These are phyloP conservation scores for Ophion obscuratus DNA, from an alignment of 2,888 invertebrate genomes.

Conservation along the genomic window DNA sequence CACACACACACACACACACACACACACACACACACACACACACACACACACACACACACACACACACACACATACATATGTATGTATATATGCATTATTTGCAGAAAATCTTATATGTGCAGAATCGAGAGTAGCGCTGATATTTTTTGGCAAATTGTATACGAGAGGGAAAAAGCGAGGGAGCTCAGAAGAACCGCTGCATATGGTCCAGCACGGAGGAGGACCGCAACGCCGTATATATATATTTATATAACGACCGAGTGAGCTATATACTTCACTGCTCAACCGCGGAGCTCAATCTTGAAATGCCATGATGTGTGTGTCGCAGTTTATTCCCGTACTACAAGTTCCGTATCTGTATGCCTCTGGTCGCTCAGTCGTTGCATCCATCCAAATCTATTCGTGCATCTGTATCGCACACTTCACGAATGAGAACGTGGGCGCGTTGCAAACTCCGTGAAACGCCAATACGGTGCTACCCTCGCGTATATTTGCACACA, in stretches of 20 bases:
- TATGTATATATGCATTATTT: too few species aligned
- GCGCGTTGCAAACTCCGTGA: constrained; percentile 46
- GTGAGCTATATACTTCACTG: constrained; percentile 4
- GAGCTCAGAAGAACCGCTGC: neutral
- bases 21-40: neutral
- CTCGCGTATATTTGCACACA: too few species aligned
- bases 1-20: neutral
- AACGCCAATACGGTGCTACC: constrained; percentile 1
- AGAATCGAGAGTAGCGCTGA: neutral
- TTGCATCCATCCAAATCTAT: constrained; percentile 70
- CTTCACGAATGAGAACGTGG: constrained; percentile 34
- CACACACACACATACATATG: too few species aligned
- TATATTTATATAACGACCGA: neutral
- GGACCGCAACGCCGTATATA: neutral
- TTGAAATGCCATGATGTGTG: constrained; percentile 29
- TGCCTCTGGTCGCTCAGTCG: constrained; percentile 25
- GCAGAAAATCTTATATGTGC: too few species aligned
- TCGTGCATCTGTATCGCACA: constrained; percentile 72
- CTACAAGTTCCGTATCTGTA: neutral
- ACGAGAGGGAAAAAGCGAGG: neutral
- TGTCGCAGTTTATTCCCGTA: constrained; percentile 36
- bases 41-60: neutral
- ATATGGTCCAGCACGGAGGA: neutral
- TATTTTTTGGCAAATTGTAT: neutral
- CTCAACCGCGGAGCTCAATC: constrained; percentile 10